phyloP scores from a whole-genome alignment of 2,888 invertebrate genomes.

The Hecatera dysodea region DNA sequence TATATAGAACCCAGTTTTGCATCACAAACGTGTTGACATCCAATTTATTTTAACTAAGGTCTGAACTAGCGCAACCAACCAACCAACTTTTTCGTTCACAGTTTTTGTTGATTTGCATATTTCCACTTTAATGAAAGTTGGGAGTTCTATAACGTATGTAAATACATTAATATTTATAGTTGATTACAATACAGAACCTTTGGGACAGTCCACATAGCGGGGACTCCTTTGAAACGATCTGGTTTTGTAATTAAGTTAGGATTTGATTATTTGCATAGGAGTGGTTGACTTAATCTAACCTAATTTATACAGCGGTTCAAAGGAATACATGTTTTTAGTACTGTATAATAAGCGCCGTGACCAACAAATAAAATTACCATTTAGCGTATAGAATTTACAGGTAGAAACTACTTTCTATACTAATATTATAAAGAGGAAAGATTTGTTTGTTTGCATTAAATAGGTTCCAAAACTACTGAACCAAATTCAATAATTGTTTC shows the following conservation, averaged over 20 bases:
- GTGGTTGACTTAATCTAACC: constrained; percentile 47
- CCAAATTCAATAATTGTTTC: too few species aligned
- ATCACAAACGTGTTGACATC: constrained; percentile 82
- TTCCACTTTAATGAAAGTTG: constrained; percentile 77
- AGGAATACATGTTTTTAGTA: constrained; percentile 42
- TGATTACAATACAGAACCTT: constrained; percentile 78
- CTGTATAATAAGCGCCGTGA: constrained; percentile 1
- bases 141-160: constrained; percentile 65
- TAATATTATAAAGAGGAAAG: too few species aligned
- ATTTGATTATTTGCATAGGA: constrained; percentile 66
- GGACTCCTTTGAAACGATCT: constrained; percentile 69
- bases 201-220: constrained; percentile 65
- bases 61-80: constrained; percentile 69
- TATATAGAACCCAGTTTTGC: constrained; percentile 79
- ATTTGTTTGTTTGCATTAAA: too few species aligned
- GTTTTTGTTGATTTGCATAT: constrained; percentile 80
- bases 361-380: background rate
- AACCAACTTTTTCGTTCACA: constrained; percentile 72
- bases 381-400: background rate
- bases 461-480: too few species aligned
- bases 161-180: constrained; percentile 85
- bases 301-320: constrained; percentile 49
- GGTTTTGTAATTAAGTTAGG: constrained; percentile 70
- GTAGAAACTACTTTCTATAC: too few species aligned
- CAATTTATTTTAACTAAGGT: constrained; percentile 79